Conservation (phyloP, 2,113 vertebrate species). For the Mystacornis crossleyi region DNA sequence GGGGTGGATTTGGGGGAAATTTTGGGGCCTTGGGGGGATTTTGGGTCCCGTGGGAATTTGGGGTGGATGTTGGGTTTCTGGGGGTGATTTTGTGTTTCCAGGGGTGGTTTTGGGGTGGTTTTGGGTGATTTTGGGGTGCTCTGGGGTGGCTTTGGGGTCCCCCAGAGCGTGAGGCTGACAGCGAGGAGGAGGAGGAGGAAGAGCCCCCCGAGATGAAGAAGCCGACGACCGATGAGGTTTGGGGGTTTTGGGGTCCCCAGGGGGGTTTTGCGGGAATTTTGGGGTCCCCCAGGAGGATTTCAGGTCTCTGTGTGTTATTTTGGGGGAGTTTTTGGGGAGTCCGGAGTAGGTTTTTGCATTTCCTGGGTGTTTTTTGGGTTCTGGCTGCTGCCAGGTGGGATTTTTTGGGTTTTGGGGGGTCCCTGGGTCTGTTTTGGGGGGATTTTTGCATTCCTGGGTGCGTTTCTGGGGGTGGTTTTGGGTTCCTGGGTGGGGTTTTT, state of each 20-base stretch:
- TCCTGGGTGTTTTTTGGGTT: no score
- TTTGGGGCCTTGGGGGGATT: not conserved
- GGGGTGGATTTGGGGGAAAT: not conserved
- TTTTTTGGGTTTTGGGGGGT: no score
- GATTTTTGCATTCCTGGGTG: no score
- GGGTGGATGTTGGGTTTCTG: no score
- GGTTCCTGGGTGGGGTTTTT: no score
- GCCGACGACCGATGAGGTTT: not conserved
- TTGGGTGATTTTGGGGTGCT: not conserved
- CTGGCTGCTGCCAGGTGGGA: no score
- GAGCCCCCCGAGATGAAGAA: not conserved
- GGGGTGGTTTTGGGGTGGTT: not conserved
- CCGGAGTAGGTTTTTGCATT: no score
- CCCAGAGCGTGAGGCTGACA: not conserved
- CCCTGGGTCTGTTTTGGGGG: no score
- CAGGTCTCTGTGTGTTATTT: not conserved
- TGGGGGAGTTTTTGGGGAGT: no score
- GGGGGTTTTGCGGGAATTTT: not conserved
- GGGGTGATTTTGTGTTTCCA: no score
- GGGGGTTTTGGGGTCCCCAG: not conserved
- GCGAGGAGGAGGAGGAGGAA: not conserved
- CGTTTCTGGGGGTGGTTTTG: no score
- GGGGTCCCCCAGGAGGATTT: not conserved
- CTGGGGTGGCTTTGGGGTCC: not conserved
- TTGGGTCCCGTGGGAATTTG: not conserved